Conservation (phyloP, 2,113 vertebrate genomes). For the Neolamprologus hecqui region DNA sequence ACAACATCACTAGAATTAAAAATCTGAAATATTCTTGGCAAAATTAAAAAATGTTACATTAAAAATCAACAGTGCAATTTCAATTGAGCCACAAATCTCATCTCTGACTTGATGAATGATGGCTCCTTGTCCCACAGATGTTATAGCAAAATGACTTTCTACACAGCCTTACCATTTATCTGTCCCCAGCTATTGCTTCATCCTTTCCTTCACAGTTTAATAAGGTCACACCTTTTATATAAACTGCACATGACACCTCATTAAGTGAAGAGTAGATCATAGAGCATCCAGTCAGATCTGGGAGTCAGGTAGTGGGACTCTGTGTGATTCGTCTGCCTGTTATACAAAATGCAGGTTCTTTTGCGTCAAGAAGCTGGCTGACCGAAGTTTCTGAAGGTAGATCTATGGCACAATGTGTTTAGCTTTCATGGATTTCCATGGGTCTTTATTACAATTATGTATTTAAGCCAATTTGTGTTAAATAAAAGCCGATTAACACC, state of each 20-base stretch:
- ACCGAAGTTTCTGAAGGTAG: background rate
- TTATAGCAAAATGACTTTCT: background rate
- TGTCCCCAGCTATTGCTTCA: conserved; percentile 1
- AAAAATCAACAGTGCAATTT: background rate
- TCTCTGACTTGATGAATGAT: background rate
- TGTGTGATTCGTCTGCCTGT: conserved; percentile 1
- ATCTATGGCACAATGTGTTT: background rate
- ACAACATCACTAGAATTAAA: background rate
- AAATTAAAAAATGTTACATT: background rate
- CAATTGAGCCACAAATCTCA: background rate
- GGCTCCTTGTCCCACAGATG: background rate
- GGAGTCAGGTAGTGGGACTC: background rate
- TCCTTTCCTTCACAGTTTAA: conserved; percentile 51
- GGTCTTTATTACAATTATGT: background rate
- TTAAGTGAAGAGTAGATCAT: conserved; percentile 48
- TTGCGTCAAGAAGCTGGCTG: background rate
- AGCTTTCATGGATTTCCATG: background rate
- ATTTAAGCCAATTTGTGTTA: background rate
- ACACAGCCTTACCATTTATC: conserved; percentile 25
- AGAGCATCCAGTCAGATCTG: background rate
- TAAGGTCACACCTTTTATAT: conserved; percentile 70
- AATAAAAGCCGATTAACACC: background rate
- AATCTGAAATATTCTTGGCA: background rate
- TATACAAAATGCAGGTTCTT: background rate
- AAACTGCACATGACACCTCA: conserved; percentile 67